A percentile compares a stretch with the other conserved stretches of the same genome.
These are phyloP conservation scores for Diachasmimorpha longicaudata DNA, from an alignment of 1,140 invertebrate genomes.

Conservation along the genomic window DNA sequence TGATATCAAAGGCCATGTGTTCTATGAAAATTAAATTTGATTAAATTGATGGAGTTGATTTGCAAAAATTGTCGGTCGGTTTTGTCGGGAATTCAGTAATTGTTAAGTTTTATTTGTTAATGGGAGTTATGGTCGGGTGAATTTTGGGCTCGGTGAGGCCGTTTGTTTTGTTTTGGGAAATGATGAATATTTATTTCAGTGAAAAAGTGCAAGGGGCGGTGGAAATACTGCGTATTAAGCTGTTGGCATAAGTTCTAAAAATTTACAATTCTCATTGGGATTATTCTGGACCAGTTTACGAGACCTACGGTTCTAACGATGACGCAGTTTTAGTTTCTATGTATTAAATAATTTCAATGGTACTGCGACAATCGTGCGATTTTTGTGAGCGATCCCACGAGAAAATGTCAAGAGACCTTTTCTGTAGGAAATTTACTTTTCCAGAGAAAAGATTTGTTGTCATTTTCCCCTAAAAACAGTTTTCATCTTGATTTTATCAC, in stretches of 20 bases:
- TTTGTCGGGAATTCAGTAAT: too few species aligned
- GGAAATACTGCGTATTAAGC: not conserved
- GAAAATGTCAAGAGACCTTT: not conserved
- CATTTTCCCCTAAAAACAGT: not conserved
- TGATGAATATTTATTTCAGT: too few species aligned
- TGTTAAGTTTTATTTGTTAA: too few species aligned
- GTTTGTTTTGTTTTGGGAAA: too few species aligned
- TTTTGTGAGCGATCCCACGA: not conserved
- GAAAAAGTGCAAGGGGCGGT: not conserved
- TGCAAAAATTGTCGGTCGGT: too few species aligned
- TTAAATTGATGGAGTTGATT: not conserved
- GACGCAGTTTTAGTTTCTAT: slow-evolving; percentile 6
- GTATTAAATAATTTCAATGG: not conserved
- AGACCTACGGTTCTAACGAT: not conserved
- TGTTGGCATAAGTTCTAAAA: slow-evolving; percentile 32
- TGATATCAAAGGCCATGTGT: not conserved
- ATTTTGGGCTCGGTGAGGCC: not conserved
- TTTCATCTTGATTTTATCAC: not conserved
- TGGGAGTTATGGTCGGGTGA: not conserved
- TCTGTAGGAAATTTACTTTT: not conserved
- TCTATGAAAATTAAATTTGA: too few species aligned
- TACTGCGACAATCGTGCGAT: not conserved
- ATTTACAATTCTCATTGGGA: slow-evolving; percentile 4
- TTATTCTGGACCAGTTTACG: slow-evolving; percentile 30
- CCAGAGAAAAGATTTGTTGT: not conserved